Evolutionary conservation across 2,797 vertebrate genomes (phyloP).

Genomic region (Brachyrhaphis roseni): DNA sequence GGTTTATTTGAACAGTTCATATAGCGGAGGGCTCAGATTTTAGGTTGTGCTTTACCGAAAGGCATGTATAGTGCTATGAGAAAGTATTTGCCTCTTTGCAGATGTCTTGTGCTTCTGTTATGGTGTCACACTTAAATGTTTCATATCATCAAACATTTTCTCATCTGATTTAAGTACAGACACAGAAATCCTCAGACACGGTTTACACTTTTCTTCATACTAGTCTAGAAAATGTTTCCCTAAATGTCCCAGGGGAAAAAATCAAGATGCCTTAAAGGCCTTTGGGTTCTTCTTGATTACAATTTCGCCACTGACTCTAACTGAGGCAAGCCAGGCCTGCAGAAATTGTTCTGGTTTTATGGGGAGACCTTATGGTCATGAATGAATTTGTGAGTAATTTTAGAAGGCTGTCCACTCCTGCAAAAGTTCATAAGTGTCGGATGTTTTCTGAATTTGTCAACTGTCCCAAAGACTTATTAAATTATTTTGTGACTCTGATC

Average conservation of each 20-base stretch:
- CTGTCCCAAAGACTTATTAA: neutral
- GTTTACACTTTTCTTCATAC: neutral
- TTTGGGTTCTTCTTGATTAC: neutral
- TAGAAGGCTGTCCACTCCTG: neutral
- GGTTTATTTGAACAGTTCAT: slow-evolving; percentile 25
- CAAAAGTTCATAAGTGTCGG: neutral
- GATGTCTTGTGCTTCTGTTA: neutral
- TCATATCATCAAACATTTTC: neutral
- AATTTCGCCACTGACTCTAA: neutral
- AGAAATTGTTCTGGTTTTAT: neutral
- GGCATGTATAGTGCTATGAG: neutral
- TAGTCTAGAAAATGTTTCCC: neutral
- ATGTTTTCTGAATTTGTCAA: neutral
- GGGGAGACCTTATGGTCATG: neutral
- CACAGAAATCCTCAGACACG: neutral
- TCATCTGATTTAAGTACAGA: neutral
- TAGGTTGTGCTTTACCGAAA: slow-evolving; percentile 65
- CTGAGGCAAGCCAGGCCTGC: neutral
- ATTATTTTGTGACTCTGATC: neutral
- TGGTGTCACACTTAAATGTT: neutral
- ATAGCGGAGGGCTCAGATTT: slow-evolving; percentile 51
- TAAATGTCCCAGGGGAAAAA: neutral
- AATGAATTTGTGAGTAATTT: neutral
- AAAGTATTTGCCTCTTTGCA: neutral
- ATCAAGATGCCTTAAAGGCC: neutral